phyloP scores from a whole-genome alignment of 2,797 vertebrate species.

The Pseudochirops corinnae region DNA sequence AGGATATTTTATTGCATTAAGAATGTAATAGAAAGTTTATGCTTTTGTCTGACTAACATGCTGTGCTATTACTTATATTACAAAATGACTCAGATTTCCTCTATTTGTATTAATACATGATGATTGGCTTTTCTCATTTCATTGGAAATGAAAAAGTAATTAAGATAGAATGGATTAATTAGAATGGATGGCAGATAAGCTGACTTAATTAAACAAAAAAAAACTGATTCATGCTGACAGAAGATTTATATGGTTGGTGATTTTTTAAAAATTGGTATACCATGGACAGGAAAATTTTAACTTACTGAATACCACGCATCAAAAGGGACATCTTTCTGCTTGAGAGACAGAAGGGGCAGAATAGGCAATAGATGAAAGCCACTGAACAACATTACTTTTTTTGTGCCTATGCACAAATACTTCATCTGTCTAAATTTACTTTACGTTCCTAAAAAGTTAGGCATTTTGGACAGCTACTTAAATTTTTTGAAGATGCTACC shows the following conservation, averaged over 20 bases:
- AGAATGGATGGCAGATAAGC: slow-evolving; percentile 81
- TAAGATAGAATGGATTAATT: slow-evolving; percentile 81
- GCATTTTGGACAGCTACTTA: slow-evolving; percentile 39
- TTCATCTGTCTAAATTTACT: not conserved
- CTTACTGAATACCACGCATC: slow-evolving; percentile 67
- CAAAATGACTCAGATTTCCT: slow-evolving; percentile 72
- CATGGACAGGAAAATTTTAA: slow-evolving; percentile 74
- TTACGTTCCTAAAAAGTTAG: not conserved
- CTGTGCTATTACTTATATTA: slow-evolving; percentile 58
- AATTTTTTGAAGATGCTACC: slow-evolving; percentile 2
- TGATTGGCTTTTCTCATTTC: slow-evolving; percentile 50
- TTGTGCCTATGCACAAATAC: not conserved
- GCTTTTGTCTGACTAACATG: slow-evolving; percentile 42
- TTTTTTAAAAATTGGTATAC: slow-evolving; percentile 70
- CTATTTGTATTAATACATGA: slow-evolving; percentile 75
- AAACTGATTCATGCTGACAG: slow-evolving; percentile 78
- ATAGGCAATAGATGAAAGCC: not conserved
- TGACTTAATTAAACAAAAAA: slow-evolving; percentile 83
- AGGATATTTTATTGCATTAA: slow-evolving; percentile 50
- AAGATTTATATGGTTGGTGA: slow-evolving; percentile 76
- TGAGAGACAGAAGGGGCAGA: not conserved
- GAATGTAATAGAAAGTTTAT: slow-evolving; percentile 45
- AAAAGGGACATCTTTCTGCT: slow-evolving; percentile 37
- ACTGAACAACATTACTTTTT: not conserved
- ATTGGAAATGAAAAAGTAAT: slow-evolving; percentile 77